These are phyloP conservation scores for Eupeodes luniger DNA, from an alignment of 2,888 invertebrate species.

Conservation along the genomic window DNA sequence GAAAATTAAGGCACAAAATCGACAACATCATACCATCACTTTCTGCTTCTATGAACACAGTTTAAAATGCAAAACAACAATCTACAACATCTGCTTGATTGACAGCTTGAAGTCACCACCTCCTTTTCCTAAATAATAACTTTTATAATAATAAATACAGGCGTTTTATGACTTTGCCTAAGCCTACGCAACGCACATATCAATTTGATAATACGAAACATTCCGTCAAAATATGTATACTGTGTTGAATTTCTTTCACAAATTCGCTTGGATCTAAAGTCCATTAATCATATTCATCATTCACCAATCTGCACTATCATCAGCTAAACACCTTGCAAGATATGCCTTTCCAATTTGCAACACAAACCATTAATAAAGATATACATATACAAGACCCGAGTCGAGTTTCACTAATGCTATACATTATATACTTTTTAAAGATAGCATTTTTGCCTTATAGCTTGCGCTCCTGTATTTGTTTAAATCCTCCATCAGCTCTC, in stretches of 20 bases:
- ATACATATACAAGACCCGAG: conserved; percentile 41
- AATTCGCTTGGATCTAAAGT: conserved; percentile 15
- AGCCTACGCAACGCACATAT: conserved; percentile 14
- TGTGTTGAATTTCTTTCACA: conserved; percentile 26
- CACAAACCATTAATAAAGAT: conserved; percentile 48
- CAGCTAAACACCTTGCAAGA: conserved; percentile 62
- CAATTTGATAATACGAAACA: not conserved
- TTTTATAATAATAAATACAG: not conserved
- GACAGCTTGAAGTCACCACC: conserved; percentile 10
- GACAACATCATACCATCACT: not conserved
- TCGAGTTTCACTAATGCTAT: conserved; percentile 52
- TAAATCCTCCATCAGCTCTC: not conserved
- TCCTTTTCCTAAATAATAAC: conserved; percentile 1
- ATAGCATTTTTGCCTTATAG: conserved; percentile 41
- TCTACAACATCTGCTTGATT: conserved; percentile 24
- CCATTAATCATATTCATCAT: conserved; percentile 59
- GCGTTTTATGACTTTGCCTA: conserved; percentile 2
- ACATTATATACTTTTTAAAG: not conserved
- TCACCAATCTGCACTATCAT: conserved; percentile 48
- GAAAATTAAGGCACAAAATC: not conserved
- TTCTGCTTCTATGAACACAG: not conserved
- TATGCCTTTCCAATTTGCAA: conserved; percentile 57
- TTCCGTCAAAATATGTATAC: conserved; percentile 11
- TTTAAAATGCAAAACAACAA: not conserved
- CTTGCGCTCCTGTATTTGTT: conserved; percentile 65